phyloP scores from a whole-genome alignment of 30 jellyfish, hydroid and myxozoan genomes.

The Aurelia aurita region DNA sequence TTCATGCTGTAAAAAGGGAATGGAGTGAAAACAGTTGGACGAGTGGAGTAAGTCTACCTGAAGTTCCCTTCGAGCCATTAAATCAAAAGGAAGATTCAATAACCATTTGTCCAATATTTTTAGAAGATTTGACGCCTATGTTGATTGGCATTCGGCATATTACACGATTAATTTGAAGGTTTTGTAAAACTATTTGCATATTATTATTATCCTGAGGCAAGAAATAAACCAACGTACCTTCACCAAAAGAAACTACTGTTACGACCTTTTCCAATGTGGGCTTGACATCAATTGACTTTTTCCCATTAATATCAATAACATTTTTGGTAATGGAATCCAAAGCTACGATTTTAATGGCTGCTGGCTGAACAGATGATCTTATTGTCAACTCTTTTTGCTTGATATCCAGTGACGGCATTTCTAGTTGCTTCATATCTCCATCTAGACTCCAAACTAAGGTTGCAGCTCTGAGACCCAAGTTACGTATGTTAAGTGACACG shows the following conservation, averaged over 20 bases:
- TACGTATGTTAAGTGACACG: constrained; percentile 26
- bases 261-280: constrained; percentile 8
- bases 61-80: too few relatives aligned
- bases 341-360: constrained; percentile 12
- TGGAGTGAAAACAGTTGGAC: too few relatives aligned
- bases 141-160: too few relatives aligned
- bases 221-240: constrained; percentile 4
- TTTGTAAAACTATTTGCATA: too few relatives aligned
- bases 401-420: constrained; percentile 21
- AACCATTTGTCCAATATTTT: too few relatives aligned
- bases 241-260: constrained; percentile 14
- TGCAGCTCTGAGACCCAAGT: constrained; percentile 47
- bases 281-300: background rate
- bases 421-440: background rate
- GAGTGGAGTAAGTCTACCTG: too few relatives aligned
- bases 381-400: background rate
- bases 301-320: constrained; percentile 12
- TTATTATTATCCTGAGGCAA: too few relatives aligned
- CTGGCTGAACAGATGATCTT: constrained; percentile 32
- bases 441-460: constrained; percentile 1
- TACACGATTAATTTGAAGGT: too few relatives aligned
- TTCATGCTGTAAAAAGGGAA: too few relatives aligned
- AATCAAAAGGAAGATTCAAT: too few relatives aligned
- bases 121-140: too few relatives aligned
- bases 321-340: constrained; percentile 9